These are phyloP conservation scores for Drosophila neocordata DNA, from an alignment of 1,140 invertebrate species.

Conservation along the genomic window DNA sequence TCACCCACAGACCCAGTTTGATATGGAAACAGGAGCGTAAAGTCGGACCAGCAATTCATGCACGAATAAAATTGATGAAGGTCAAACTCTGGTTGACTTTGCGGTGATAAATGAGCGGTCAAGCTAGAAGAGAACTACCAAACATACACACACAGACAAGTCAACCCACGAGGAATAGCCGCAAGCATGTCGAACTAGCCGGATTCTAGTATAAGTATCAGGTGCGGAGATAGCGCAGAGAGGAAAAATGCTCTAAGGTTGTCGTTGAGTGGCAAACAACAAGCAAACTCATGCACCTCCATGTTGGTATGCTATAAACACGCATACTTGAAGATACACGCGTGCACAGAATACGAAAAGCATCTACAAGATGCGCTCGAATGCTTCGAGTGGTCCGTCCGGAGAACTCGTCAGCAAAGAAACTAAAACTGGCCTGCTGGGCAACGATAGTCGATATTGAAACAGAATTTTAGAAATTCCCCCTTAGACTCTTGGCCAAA, in stretches of 20 bases:
- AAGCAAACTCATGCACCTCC: constrained; percentile 55
- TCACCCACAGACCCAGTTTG: constrained; percentile 17
- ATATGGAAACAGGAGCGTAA: constrained; percentile 48
- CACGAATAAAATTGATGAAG: constrained; percentile 65
- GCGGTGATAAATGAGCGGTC: constrained; percentile 68
- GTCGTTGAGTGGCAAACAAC: constrained; percentile 27
- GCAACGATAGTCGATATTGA: constrained; percentile 30
- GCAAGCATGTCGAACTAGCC: not conserved
- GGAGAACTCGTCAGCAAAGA: constrained; percentile 15
- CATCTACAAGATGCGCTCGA: constrained; percentile 31
- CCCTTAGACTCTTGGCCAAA: constrained; percentile 47
- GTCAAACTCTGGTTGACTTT: constrained; percentile 67
- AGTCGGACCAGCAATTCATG: constrained; percentile 54
- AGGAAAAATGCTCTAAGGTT: not conserved
- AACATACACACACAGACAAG: not conserved
- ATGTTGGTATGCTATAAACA: constrained; percentile 42
- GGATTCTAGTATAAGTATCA: not conserved
- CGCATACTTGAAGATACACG: constrained; percentile 56
- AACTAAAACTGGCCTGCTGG: not conserved
- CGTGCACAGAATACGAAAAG: constrained; percentile 57
- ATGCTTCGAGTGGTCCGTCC: constrained; percentile 31
- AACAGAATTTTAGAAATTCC: constrained; percentile 61
- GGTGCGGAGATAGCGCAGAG: not conserved
- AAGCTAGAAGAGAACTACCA: constrained; percentile 40
- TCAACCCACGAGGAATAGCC: not conserved